These are phyloP conservation scores for Varanus salvator DNA, from an alignment of 2,113 vertebrate species.

Conservation along the genomic window DNA sequence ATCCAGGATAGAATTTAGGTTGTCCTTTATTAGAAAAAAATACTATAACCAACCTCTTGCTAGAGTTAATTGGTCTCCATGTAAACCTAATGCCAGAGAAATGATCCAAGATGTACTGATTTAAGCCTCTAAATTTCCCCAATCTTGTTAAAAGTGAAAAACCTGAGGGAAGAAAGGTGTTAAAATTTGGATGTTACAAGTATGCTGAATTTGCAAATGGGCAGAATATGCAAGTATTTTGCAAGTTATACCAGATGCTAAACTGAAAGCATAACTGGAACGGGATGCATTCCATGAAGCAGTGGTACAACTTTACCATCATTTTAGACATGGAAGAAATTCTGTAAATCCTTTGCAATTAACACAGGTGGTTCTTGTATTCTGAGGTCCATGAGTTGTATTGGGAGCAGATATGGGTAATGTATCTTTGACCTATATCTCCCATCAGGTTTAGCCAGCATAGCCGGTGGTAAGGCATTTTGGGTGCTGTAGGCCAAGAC, in stretches of 20 bases:
- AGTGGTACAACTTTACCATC: background rate
- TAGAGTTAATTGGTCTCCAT: background rate
- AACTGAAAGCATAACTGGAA: background rate
- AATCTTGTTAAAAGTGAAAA: background rate
- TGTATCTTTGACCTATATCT: no score
- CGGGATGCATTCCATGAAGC: background rate
- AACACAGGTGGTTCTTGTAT: constrained; percentile 9
- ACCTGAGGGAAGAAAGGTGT: background rate
- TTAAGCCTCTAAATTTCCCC: background rate
- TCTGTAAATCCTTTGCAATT: background rate
- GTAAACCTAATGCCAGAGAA: background rate
- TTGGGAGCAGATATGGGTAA: no score
- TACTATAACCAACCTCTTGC: background rate
- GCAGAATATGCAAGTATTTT: background rate
- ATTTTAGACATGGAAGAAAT: background rate
- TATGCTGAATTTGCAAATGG: background rate
- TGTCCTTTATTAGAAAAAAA: background rate
- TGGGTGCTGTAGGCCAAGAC: no score
- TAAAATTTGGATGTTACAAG: background rate
- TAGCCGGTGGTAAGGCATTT: no score
- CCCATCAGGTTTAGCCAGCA: no score
- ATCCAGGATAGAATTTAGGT: rapidly evolving
- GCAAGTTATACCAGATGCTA: no score
- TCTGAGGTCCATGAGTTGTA: constrained; percentile 20
- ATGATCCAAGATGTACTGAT: background rate